These are phyloP conservation scores for Trochalopteron elliotii DNA, from an alignment of 2,113 vertebrate species.

Conservation along the genomic window DNA sequence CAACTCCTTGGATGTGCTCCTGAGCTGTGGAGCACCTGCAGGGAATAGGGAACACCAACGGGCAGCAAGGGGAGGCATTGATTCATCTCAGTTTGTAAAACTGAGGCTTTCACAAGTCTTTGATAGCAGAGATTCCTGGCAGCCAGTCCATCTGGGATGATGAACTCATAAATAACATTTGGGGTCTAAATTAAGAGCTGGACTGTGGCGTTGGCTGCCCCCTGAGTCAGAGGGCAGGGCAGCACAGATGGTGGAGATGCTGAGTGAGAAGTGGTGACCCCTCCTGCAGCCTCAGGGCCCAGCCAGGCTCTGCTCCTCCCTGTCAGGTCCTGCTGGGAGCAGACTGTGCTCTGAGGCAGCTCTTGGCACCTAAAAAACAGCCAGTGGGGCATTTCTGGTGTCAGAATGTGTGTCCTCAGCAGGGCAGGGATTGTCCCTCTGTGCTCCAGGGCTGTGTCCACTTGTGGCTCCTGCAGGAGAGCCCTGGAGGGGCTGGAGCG, in stretches of 20 bases:
- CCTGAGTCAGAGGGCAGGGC: not conserved
- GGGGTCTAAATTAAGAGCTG: slow-evolving; percentile 44
- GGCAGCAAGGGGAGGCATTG: not conserved
- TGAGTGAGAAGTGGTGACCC: not conserved
- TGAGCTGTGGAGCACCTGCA: not conserved
- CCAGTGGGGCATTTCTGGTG: not conserved
- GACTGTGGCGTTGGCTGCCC: not conserved
- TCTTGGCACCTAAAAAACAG: not conserved
- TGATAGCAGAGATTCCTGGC: not conserved
- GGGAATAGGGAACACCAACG: not conserved
- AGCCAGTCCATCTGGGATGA: not conserved
- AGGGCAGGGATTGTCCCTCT: not conserved
- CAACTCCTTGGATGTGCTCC: not conserved
- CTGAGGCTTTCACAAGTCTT: not conserved
- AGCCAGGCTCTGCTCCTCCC: not conserved
- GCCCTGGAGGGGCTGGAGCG: not conserved
- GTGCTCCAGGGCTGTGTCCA: not conserved
- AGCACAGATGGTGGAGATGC: slow-evolving; percentile 28
- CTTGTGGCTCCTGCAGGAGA: not conserved
- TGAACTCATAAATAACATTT: not conserved
- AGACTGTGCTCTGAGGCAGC: not conserved
- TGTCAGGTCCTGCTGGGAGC: not conserved
- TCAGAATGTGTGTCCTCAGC: not conserved
- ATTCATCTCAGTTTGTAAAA: not conserved
- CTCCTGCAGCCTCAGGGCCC: not conserved